Evolutionary conservation across 2,888 invertebrate species (phyloP).

Genomic region (Eupithecia subfuscata): DNA sequence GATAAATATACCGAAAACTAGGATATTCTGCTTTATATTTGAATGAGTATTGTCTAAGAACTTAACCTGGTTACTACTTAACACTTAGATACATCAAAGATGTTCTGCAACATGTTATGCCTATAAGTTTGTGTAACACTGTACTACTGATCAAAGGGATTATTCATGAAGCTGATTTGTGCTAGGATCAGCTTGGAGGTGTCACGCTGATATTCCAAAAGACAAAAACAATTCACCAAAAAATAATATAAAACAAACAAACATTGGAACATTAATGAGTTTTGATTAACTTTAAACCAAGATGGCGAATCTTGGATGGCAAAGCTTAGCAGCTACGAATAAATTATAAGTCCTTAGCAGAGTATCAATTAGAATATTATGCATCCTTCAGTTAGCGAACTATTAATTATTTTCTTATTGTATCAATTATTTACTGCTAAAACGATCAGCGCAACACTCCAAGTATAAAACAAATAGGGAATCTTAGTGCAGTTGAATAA

Average conservation of each 20-base stretch:
- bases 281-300: slow-evolving; percentile 8
- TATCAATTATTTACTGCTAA: not conserved
- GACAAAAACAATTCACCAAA: not conserved
- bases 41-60: slow-evolving; percentile 44
- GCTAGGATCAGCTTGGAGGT: slow-evolving; percentile 37
- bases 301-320: slow-evolving; percentile 10
- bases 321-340: not conserved
- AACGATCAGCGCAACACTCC: slow-evolving; percentile 22
- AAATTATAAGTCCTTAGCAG: too few relatives aligned
- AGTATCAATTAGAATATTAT: not conserved
- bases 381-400: not conserved
- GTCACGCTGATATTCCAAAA: slow-evolving; percentile 17
- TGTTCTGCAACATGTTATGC: slow-evolving; percentile 35
- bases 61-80: slow-evolving; percentile 40
- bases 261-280: not conserved
- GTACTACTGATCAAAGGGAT: slow-evolving; percentile 42
- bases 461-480: slow-evolving; percentile 27
- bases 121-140: slow-evolving; percentile 32
- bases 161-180: slow-evolving; percentile 45
- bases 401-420: not conserved
- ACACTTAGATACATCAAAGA: slow-evolving; percentile 33
- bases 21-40: slow-evolving; percentile 28
- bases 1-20: slow-evolving; percentile 31
- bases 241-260: not conserved
- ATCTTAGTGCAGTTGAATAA: slow-evolving; percentile 58